Evolutionary conservation across 2,888 invertebrate species (phyloP).

Genomic region (Synanthedon andrenaeformis): DNA sequence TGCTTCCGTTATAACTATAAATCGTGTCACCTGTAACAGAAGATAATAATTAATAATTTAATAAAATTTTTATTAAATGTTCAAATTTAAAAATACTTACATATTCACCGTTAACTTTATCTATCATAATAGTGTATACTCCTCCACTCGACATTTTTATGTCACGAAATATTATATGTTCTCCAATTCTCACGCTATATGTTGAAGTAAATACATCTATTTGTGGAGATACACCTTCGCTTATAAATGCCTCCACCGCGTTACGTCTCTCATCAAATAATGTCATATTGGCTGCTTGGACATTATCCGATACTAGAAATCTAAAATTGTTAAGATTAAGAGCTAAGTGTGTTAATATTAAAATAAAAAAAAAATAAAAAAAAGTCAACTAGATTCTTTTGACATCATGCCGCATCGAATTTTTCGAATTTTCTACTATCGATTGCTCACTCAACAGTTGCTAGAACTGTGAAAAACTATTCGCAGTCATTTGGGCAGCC

Average conservation of each 20-base stretch:
- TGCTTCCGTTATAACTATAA: constrained; percentile 66
- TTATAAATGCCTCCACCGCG: constrained; percentile 24
- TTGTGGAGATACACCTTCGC: constrained; percentile 20
- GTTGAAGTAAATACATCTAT: constrained; percentile 35
- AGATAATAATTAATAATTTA: not conserved
- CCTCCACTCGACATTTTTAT: constrained; percentile 35
- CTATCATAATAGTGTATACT: constrained; percentile 33
- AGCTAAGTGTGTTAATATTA: not conserved
- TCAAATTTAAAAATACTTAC: constrained; percentile 12
- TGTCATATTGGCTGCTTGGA: constrained; percentile 16
- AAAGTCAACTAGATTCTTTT: too few relatives aligned
- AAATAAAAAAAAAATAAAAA: too few relatives aligned
- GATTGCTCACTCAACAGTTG: too few relatives aligned
- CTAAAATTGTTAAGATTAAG: constrained; percentile 9
- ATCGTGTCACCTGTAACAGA: constrained; percentile 31
- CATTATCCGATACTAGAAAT: constrained; percentile 23
- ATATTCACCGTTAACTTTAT: constrained; percentile 15
- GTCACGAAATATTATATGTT: constrained; percentile 12
- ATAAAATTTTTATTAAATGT: too few relatives aligned
- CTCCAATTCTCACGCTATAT: constrained; percentile 25
- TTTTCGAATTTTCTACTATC: too few relatives aligned
- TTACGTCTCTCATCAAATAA: constrained; percentile 28
- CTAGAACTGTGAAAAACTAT: too few relatives aligned
- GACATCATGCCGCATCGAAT: too few relatives aligned
- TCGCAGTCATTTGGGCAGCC: too few relatives aligned